phyloP scores from a whole-genome alignment of 1,140 invertebrate species.

The Bombus fervidus region DNA sequence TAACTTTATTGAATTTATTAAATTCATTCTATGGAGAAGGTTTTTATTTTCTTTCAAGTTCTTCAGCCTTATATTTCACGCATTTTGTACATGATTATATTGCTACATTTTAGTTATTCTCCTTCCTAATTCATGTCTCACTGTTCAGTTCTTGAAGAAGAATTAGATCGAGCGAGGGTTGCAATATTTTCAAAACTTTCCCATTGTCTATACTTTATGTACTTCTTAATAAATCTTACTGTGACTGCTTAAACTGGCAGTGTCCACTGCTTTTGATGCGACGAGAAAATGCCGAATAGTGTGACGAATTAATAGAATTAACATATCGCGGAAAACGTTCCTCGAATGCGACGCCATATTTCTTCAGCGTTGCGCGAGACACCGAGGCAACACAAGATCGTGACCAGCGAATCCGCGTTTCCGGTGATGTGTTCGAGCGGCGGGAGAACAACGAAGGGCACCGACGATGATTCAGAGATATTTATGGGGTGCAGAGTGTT shows the following conservation, averaged over 20 bases:
- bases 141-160: too few relatives aligned
- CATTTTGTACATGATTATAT: too few relatives aligned
- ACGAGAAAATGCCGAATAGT: too few relatives aligned
- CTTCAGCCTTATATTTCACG: too few relatives aligned
- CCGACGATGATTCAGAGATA: conserved; percentile 78
- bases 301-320: background rate
- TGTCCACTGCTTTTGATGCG: too few relatives aligned
- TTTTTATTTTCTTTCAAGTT: too few relatives aligned
- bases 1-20: too few relatives aligned
- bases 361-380: background rate
- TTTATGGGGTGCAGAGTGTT: conserved; percentile 75
- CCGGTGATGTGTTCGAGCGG: conserved; percentile 47
- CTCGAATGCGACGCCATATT: background rate
- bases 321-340: background rate
- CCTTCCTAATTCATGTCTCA: too few relatives aligned
- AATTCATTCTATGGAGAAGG: too few relatives aligned
- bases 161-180: background rate
- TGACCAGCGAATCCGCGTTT: conserved; percentile 37
- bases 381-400: conserved; percentile 33
- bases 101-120: too few relatives aligned
- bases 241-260: background rate
- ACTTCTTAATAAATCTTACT: background rate
- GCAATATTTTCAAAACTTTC: background rate
- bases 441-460: conserved; percentile 48
- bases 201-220: too few relatives aligned